phyloP scores from a whole-genome alignment of 35 echinoderm and acorn worm genomes.

The Lytechinus pictus region DNA sequence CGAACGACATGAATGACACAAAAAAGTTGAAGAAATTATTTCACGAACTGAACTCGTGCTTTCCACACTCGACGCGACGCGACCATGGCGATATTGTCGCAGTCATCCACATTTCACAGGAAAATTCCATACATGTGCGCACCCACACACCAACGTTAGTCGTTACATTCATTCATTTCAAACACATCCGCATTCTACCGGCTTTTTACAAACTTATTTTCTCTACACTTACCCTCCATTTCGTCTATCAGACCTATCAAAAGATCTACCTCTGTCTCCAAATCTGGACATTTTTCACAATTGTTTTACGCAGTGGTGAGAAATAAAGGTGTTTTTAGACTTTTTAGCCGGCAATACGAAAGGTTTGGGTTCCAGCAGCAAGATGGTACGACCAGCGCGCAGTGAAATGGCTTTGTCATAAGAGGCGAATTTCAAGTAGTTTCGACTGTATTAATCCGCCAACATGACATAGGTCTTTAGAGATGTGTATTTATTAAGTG shows the following conservation, averaged over 20 bases:
- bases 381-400: not conserved
- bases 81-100: too few species aligned
- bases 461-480: not conserved
- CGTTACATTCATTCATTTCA: slow-evolving; percentile 3
- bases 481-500: not conserved
- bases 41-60: too few species aligned
- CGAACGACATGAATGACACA: too few species aligned
- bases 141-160: not conserved
- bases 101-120: not conserved
- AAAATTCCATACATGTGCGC: not conserved
- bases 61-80: too few species aligned
- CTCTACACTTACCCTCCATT: slow-evolving; percentile 26
- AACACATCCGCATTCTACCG: not conserved
- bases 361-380: not conserved
- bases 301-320: not conserved
- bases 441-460: not conserved
- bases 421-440: not conserved
- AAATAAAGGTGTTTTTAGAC: not conserved
- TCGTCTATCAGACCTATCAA: slow-evolving; percentile 37
- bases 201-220: slow-evolving; percentile 14
- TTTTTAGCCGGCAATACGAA: not conserved
- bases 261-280: slow-evolving; percentile 54
- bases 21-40: too few species aligned
- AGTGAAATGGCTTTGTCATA: not conserved
- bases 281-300: slow-evolving; percentile 49